Conservation (phyloP, 2,113 vertebrate species). For the Corapipo altera region DNA sequence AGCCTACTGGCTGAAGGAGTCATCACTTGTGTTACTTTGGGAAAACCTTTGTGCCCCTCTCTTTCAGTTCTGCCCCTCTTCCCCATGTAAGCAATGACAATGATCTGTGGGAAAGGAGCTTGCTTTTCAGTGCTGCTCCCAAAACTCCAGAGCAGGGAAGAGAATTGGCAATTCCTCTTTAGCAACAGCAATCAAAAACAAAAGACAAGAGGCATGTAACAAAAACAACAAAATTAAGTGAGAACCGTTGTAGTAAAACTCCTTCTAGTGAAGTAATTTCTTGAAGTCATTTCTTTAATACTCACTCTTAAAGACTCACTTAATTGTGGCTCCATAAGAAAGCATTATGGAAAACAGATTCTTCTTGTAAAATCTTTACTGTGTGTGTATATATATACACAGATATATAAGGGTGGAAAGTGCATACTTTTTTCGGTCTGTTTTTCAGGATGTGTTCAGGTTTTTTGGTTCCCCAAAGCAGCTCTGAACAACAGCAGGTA, state of each 20-base stretch:
- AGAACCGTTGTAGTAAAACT: neutral
- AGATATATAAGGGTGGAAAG: neutral
- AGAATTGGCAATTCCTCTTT: neutral
- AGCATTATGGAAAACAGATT: conserved; percentile 45
- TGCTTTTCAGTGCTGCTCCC: neutral
- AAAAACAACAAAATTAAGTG: neutral
- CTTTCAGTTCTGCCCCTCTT: neutral
- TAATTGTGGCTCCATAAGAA: conserved; percentile 1
- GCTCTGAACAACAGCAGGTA: conserved; percentile 1
- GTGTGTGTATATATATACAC: neutral
- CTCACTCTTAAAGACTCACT: neutral
- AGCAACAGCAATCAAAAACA: neutral
- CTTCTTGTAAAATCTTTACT: conserved; percentile 9
- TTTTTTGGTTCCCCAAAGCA: neutral
- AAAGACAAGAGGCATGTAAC: neutral
- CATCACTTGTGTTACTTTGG: accelerated
- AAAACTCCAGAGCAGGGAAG: neutral
- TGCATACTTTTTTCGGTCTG: neutral
- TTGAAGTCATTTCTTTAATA: conserved; percentile 10
- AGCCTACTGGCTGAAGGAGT: neutral
- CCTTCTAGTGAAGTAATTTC: neutral
- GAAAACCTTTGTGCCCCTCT: neutral
- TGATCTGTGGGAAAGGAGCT: neutral
- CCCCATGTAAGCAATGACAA: neutral
- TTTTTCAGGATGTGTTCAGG: neutral